phyloP scores from a whole-genome alignment of 2,797 vertebrate genomes.

The Tarsius wallacei region DNA sequence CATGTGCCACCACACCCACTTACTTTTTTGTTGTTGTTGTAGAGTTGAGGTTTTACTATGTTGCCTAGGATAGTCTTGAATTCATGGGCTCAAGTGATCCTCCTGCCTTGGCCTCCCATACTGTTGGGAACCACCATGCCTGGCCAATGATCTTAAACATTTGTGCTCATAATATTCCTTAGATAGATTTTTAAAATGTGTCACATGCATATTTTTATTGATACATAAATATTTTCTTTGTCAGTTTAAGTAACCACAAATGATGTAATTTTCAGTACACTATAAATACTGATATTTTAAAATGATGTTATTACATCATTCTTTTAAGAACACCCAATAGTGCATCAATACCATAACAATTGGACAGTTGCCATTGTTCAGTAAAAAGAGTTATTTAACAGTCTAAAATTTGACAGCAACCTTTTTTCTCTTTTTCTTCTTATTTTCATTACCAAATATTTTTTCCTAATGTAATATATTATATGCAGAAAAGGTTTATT shows the following conservation, averaged over 20 bases:
- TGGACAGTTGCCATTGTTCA: background rate
- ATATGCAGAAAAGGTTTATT: background rate
- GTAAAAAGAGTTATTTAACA: background rate
- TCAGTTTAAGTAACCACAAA: background rate
- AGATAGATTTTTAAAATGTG: background rate
- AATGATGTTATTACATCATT: background rate
- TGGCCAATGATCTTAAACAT: background rate
- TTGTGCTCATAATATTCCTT: background rate
- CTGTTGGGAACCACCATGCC: too few relatives aligned
- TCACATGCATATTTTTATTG: background rate
- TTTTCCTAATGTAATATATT: background rate
- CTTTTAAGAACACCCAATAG: background rate
- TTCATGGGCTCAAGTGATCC: too few relatives aligned
- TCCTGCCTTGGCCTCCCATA: too few relatives aligned
- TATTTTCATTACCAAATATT: background rate
- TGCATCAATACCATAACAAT: background rate
- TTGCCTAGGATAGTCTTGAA: too few relatives aligned
- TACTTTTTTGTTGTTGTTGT: too few relatives aligned
- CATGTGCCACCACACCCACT: too few relatives aligned
- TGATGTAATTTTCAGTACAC: background rate
- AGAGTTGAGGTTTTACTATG: too few relatives aligned
- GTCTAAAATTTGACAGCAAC: background rate
- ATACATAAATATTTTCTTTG: background rate
- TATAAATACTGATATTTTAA: background rate
- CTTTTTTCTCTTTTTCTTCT: background rate